Conservation (phyloP, 2,888 invertebrate species). For the Mesopsocus fuscifrons region DNA sequence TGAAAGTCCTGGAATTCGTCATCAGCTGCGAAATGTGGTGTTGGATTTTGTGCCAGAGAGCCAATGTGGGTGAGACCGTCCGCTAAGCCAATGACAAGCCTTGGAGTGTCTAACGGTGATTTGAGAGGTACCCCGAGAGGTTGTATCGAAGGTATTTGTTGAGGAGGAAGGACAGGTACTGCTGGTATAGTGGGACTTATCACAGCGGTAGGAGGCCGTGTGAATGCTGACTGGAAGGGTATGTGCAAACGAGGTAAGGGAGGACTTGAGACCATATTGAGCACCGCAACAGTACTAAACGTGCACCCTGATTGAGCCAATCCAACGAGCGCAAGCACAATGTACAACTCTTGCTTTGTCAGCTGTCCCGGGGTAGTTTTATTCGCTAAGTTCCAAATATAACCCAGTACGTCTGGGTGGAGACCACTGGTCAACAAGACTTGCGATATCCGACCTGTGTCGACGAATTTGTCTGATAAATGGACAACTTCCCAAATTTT, state of each 20-base stretch:
- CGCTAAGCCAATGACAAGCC: too few species aligned
- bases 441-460: conserved; percentile 27
- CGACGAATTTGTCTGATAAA: conserved; percentile 20
- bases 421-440: conserved; percentile 28
- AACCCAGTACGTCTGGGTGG: conserved; percentile 27
- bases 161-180: too few species aligned
- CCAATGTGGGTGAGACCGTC: too few species aligned
- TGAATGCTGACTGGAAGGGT: background rate
- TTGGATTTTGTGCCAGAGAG: too few species aligned
- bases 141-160: too few species aligned
- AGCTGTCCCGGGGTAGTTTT: conserved; percentile 27
- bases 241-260: conserved; percentile 17
- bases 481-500: conserved; percentile 27
- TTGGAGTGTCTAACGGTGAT: too few species aligned
- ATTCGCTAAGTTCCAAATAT: conserved; percentile 29
- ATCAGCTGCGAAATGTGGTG: too few species aligned
- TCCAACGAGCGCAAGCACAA: conserved; percentile 28
- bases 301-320: conserved; percentile 27
- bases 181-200: too few species aligned
- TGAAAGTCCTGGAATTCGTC: too few species aligned
- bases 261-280: conserved; percentile 22
- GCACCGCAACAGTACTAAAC: conserved; percentile 23
- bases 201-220: too few species aligned
- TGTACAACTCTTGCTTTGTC: conserved; percentile 28
- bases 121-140: too few species aligned